Evolutionary conservation across 1,140 invertebrate genomes (phyloP).

Genomic region (Micrasema longulum): DNA sequence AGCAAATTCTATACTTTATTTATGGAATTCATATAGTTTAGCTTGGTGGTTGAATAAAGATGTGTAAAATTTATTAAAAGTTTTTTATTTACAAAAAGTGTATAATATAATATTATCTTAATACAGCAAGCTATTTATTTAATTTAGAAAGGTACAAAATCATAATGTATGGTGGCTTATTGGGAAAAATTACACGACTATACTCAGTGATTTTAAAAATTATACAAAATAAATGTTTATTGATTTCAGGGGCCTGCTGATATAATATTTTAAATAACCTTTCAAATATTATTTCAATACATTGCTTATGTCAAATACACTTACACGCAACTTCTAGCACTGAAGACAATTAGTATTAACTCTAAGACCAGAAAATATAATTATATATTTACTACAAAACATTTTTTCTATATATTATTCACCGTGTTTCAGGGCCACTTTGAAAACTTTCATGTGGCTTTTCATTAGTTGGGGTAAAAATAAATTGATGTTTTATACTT

Average conservation of each 20-base stretch:
- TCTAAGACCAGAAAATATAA: slow-evolving; percentile 40
- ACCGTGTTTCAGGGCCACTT: too few relatives aligned
- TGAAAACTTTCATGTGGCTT: too few relatives aligned
- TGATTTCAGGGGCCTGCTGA: slow-evolving; percentile 1
- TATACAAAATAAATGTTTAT: slow-evolving; percentile 26
- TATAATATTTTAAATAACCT: slow-evolving; percentile 4
- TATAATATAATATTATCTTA: slow-evolving; percentile 26
- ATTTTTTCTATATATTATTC: slow-evolving; percentile 1
- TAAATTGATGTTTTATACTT: too few relatives aligned
- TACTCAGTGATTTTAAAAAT: slow-evolving; percentile 16
- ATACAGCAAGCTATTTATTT: slow-evolving; percentile 33
- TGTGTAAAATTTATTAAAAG: slow-evolving; percentile 6
- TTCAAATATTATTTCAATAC: slow-evolving; percentile 26
- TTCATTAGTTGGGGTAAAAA: too few relatives aligned
- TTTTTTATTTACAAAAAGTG: slow-evolving; percentile 36
- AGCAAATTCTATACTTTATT: too few relatives aligned
- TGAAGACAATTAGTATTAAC: slow-evolving; percentile 35
- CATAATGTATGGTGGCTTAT: slow-evolving; percentile 20
- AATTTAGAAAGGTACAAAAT: slow-evolving; percentile 34
- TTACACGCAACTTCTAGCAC: slow-evolving; percentile 25
- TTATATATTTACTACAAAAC: slow-evolving; percentile 13
- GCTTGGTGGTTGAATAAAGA: too few relatives aligned
- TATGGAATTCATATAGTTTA: too few relatives aligned
- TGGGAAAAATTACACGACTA: slow-evolving; percentile 31
- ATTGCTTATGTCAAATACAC: slow-evolving; percentile 41